These are phyloP conservation scores for Tineola bisselliella DNA, from an alignment of 2,888 invertebrate species.

Conservation along the genomic window DNA sequence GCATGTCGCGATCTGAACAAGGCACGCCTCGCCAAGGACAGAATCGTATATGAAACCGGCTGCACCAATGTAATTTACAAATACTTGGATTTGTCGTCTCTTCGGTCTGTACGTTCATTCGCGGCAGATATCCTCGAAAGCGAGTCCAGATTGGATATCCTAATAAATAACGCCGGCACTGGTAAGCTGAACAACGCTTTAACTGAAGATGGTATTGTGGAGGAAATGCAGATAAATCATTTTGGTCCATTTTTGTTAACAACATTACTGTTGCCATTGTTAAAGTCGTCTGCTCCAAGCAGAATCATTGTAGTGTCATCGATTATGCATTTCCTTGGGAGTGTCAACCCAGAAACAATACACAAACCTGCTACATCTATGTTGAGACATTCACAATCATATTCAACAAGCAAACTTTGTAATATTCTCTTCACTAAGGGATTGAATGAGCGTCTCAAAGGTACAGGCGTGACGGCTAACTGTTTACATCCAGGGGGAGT, in stretches of 20 bases:
- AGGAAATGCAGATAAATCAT: conserved; percentile 89
- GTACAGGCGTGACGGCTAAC: conserved; percentile 77
- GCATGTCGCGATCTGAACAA: conserved; percentile 52
- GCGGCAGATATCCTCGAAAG: conserved; percentile 75
- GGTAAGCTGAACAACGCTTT: conserved; percentile 70
- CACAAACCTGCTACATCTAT: conserved; percentile 70
- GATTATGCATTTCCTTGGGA: conserved; percentile 72
- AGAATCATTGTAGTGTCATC: conserved; percentile 82
- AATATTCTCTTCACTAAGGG: conserved; percentile 77
- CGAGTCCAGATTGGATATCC: conserved; percentile 75
- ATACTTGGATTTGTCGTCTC: conserved; percentile 76
- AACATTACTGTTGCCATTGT: conserved; percentile 78
- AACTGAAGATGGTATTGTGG: conserved; percentile 82
- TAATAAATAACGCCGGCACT: conserved; percentile 88
- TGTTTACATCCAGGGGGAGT: conserved; percentile 85
- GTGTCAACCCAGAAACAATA: conserved; percentile 72
- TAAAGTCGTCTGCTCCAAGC: conserved; percentile 75
- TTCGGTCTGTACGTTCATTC: conserved; percentile 79
- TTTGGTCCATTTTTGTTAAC: conserved; percentile 91
- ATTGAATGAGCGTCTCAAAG: conserved; percentile 68
- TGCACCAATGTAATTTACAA: conserved; percentile 73
- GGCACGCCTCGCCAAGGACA: conserved; percentile 50
- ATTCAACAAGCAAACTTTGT: conserved; percentile 80
- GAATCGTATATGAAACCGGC: conserved; percentile 70
- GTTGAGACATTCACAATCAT: conserved; percentile 48